Conservation (phyloP, 2,113 vertebrate species). For the Oryzias woworae region DNA sequence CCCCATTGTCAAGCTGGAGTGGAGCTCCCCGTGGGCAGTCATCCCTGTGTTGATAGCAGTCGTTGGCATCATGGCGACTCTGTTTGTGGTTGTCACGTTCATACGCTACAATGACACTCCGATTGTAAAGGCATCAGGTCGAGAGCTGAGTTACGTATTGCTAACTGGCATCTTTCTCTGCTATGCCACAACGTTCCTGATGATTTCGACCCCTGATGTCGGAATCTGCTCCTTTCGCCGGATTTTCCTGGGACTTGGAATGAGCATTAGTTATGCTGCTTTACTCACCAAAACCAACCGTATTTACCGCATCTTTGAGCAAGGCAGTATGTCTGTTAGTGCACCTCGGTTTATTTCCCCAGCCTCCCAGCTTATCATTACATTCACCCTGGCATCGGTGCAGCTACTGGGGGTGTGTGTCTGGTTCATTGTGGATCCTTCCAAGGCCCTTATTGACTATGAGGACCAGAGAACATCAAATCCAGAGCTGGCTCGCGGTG, state of each 20-base stretch:
- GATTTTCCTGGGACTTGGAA: slow-evolving; percentile 80
- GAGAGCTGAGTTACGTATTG: slow-evolving; percentile 79
- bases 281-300: slow-evolving; percentile 80
- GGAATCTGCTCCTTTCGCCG: slow-evolving; percentile 77
- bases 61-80: slow-evolving; percentile 76
- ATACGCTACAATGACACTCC: slow-evolving; percentile 80
- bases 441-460: slow-evolving; percentile 78
- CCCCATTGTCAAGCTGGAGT: slow-evolving; percentile 79
- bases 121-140: slow-evolving; percentile 78
- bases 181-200: slow-evolving; percentile 79
- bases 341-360: slow-evolving; percentile 77
- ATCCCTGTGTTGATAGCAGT: slow-evolving; percentile 77
- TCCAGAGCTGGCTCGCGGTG: slow-evolving; percentile 69
- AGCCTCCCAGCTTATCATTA: slow-evolving; percentile 76
- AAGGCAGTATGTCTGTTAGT: slow-evolving; percentile 76
- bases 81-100: slow-evolving; percentile 78
- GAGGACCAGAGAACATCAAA: slow-evolving; percentile 77
- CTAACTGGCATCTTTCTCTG: slow-evolving; percentile 80
- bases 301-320: slow-evolving; percentile 81
- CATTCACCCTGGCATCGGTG: slow-evolving; percentile 76
- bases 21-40: slow-evolving; percentile 81
- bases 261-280: slow-evolving; percentile 81
- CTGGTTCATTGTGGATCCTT: slow-evolving; percentile 76
- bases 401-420: slow-evolving; percentile 80
- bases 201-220: slow-evolving; percentile 77